Conservation (phyloP, 2,797 vertebrate genomes). For the Chaetophractus vellerosus region DNA sequence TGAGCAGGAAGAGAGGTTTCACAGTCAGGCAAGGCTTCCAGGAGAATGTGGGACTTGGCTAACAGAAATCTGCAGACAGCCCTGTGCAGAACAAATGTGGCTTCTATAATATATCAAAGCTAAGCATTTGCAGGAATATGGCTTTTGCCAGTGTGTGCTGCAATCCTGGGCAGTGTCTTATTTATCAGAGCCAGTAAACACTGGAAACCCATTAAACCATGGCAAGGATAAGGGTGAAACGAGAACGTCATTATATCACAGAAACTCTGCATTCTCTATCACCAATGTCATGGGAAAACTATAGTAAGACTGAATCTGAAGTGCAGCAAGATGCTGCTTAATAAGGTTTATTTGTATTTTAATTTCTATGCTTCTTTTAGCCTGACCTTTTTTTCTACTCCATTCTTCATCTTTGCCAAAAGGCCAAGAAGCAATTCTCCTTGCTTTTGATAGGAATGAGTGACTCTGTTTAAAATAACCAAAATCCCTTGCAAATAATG, state of each 20-base stretch:
- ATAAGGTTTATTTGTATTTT: neutral
- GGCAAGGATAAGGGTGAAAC: too few species aligned
- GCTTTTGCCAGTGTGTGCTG: neutral
- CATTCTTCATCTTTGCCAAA: too few species aligned
- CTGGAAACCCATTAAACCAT: neutral
- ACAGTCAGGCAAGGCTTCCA: accelerated
- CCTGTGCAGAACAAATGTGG: accelerated
- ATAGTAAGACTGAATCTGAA: accelerated
- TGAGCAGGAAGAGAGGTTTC: neutral
- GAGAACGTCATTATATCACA: accelerated
- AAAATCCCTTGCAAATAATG: neutral
- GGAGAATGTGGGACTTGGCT: accelerated
- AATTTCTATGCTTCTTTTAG: neutral
- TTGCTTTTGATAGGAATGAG: neutral
- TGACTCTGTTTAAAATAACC: neutral
- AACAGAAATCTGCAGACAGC: too few species aligned
- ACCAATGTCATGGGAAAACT: accelerated
- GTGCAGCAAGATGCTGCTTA: neutral
- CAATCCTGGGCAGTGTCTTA: neutral
- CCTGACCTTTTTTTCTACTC: neutral
- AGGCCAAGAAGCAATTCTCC: too few species aligned
- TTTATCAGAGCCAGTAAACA: neutral
- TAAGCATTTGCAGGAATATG: neutral
- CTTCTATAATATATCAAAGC: accelerated
- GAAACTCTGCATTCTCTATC: neutral